Percentiles rank a stretch among this genome's conserved stretches.
Conservation (phyloP, 1,140 invertebrate species). For the Arctopsyche grandis region DNA sequence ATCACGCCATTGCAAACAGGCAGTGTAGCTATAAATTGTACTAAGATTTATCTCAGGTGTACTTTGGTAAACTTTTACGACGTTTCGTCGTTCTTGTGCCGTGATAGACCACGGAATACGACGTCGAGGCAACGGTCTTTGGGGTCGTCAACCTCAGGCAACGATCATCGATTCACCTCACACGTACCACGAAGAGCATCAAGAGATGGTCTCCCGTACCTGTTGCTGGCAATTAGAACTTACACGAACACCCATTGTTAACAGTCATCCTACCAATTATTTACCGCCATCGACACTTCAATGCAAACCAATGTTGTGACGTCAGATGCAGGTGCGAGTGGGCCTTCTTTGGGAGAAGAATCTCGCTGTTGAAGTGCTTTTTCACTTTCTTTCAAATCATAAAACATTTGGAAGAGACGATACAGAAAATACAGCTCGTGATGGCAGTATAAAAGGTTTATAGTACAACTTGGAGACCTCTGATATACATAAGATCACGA, state of each 20-base stretch:
- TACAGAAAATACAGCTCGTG: no score
- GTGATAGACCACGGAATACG: not conserved
- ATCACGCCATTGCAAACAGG: no score
- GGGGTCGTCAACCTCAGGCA: conserved; percentile 37
- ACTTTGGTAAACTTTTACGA: no score
- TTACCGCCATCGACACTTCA: not conserved
- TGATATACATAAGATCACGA: no score
- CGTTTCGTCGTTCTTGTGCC: not conserved
- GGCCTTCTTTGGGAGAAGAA: not conserved
- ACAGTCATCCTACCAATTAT: not conserved
- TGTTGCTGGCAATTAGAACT: conserved; percentile 13
- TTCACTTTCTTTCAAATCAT: not conserved
- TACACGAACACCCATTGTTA: not conserved
- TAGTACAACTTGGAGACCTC: no score
- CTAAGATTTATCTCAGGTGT: not conserved
- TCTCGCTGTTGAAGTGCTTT: not conserved
- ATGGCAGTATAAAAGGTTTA: no score
- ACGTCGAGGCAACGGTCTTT: conserved; percentile 26
- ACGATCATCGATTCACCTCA: conserved; percentile 42
- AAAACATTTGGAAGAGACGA: not conserved
- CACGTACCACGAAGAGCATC: conserved; percentile 23
- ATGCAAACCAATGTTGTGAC: not conserved
- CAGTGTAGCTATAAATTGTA: no score
- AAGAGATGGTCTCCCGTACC: conserved; percentile 19
- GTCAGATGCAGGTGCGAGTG: no score